A percentile compares a stretch with the other conserved stretches of the same genome.
phyloP scores from a whole-genome alignment of 2,888 invertebrate species.

The Paralinhomoeus sp. region DNA sequence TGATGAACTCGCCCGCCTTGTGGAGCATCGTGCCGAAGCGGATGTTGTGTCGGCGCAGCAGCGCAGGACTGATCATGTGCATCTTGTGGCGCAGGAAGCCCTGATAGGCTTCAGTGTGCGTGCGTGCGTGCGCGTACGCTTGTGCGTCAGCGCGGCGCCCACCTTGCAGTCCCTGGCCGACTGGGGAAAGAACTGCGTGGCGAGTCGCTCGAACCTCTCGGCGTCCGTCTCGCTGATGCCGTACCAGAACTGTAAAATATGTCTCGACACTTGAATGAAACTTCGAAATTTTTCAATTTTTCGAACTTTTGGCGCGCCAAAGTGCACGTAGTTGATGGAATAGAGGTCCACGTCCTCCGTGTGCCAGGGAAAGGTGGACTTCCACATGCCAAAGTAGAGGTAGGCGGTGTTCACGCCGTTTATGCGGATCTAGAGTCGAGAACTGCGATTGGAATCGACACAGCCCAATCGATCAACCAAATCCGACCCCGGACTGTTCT shows the following conservation, averaged over 20 bases:
- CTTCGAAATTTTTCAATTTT: too few species aligned
- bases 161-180: constrained; percentile 48
- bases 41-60: constrained; percentile 72
- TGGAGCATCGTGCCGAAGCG: constrained; percentile 54
- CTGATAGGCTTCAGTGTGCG: constrained; percentile 17
- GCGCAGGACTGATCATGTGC: constrained; percentile 86
- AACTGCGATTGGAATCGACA: too few species aligned
- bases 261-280: too few species aligned
- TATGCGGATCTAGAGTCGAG: constrained; percentile 56
- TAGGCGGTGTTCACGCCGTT: constrained; percentile 96
- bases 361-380: constrained; percentile 98
- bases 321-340: constrained; percentile 93
- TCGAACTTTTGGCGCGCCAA: constrained; percentile 78
- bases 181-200: constrained; percentile 58
- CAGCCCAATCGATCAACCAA: too few species aligned
- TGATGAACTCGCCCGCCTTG: constrained; percentile 69
- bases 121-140: too few species aligned
- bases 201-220: constrained; percentile 67
- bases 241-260: constrained; percentile 37
- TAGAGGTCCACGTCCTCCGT: constrained; percentile 99
- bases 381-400: constrained; percentile 98
- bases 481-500: constrained; percentile 2
- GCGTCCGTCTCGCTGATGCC: constrained; percentile 87
- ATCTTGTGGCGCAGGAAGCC: constrained; percentile 91
- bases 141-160: too few species aligned